These are phyloP conservation scores for Toxonevra muliebris DNA, from an alignment of 2,888 invertebrate genomes.

Conservation along the genomic window DNA sequence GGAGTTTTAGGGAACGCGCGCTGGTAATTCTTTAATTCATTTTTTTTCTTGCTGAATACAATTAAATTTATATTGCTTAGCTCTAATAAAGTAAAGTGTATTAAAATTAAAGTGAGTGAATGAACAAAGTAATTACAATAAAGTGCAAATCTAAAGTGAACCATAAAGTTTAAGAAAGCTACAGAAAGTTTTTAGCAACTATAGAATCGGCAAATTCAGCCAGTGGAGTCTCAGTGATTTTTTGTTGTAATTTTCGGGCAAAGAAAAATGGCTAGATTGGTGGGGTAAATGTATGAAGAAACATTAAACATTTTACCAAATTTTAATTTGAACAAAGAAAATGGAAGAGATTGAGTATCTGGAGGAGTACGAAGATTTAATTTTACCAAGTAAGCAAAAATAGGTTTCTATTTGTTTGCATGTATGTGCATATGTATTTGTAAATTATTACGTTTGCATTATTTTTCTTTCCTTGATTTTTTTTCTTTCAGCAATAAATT, in stretches of 20 bases:
- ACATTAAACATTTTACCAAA: not conserved
- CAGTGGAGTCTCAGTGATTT: not conserved
- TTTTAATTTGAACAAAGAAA: constrained; percentile 34
- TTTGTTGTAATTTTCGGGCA: constrained; percentile 9
- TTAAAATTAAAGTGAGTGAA: too few species aligned
- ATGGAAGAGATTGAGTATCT: constrained; percentile 63
- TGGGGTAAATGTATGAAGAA: constrained; percentile 23
- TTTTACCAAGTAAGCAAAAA: constrained; percentile 55
- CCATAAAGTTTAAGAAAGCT: too few species aligned
- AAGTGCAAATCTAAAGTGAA: too few species aligned
- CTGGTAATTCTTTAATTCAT: too few species aligned
- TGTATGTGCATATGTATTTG: constrained; percentile 3
- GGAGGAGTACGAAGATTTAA: constrained; percentile 61
- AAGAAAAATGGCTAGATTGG: constrained; percentile 6
- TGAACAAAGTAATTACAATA: too few species aligned
- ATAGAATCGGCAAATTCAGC: not conserved
- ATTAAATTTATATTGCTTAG: too few species aligned
- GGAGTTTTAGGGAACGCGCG: too few species aligned
- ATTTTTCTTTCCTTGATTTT: not conserved
- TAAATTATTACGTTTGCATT: not conserved
- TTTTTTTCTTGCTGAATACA: too few species aligned
- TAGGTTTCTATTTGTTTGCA: constrained; percentile 6
- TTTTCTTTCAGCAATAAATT: constrained; percentile 38
- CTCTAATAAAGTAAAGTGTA: too few species aligned
- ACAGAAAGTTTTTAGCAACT: too few species aligned